These are phyloP conservation scores for Pseudochaenichthys georgianus DNA, from an alignment of 2,797 vertebrate species.

Conservation along the genomic window DNA sequence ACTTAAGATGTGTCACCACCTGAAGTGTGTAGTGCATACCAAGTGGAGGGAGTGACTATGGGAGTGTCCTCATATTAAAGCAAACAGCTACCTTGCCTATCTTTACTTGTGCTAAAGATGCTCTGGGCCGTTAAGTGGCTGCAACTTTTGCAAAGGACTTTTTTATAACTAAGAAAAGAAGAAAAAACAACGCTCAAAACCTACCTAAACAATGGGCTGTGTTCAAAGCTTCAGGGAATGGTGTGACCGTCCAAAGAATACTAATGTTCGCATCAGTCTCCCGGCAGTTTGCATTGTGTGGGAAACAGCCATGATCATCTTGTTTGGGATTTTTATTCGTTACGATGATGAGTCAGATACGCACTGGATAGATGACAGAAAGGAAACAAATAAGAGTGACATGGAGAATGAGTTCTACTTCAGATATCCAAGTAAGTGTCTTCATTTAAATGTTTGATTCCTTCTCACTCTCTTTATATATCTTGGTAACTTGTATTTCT, in stretches of 20 bases:
- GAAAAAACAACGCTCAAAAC: neutral
- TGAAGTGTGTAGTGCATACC: neutral
- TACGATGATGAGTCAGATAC: conserved; percentile 85
- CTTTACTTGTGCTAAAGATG: conserved; percentile 37
- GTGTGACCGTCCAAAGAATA: conserved; percentile 85
- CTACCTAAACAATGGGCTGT: conserved; percentile 77
- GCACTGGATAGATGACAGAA: conserved; percentile 82
- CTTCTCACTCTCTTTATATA: neutral
- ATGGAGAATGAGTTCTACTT: conserved; percentile 96
- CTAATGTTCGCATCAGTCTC: conserved; percentile 88
- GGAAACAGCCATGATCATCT: conserved; percentile 90
- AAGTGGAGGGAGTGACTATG: conserved; percentile 46
- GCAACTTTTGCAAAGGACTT: conserved; percentile 6
- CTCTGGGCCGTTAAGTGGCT: conserved; percentile 8
- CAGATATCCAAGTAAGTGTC: conserved; percentile 97
- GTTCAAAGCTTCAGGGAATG: conserved; percentile 76
- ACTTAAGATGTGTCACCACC: neutral
- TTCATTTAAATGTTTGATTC: neutral
- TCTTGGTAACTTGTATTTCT: neutral
- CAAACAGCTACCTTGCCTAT: conserved; percentile 33
- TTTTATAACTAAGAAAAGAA: neutral
- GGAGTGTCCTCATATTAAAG: conserved; percentile 61
- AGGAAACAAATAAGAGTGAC: conserved; percentile 82
- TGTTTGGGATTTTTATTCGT: conserved; percentile 94
- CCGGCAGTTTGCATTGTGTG: conserved; percentile 89